These are phyloP conservation scores for Portevinia maculata DNA, from an alignment of 2,888 invertebrate genomes.

Conservation along the genomic window DNA sequence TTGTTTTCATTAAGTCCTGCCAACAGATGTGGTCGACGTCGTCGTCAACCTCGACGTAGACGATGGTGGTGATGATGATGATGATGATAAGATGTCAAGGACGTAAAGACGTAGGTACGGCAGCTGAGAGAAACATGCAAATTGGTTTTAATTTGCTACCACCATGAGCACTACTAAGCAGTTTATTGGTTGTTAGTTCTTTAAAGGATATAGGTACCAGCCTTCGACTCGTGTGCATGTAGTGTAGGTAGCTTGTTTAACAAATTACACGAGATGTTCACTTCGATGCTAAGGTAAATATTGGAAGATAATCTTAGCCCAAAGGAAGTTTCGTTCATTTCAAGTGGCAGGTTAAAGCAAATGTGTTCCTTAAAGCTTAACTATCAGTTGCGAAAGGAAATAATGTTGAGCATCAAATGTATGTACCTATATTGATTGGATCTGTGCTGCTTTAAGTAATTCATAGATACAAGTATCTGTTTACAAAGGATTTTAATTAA, in stretches of 20 bases:
- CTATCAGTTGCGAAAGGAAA: not conserved
- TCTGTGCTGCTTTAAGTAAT: too few relatives aligned
- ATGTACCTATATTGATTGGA: not conserved
- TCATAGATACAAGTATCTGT: too few relatives aligned
- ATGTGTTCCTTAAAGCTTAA: conserved; percentile 38
- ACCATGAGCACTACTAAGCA: not conserved
- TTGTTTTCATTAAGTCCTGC: conserved; percentile 65
- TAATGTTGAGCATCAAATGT: not conserved
- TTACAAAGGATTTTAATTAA: too few relatives aligned
- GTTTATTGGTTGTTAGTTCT: too few relatives aligned
- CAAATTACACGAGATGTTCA: conserved; percentile 54
- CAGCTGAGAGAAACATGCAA: conserved; percentile 40
- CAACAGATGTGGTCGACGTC: conserved; percentile 56
- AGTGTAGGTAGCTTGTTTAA: conserved; percentile 40
- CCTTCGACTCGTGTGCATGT: not conserved
- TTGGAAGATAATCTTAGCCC: conserved; percentile 38
- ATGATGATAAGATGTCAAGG: conserved; percentile 32
- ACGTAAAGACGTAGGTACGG: not conserved
- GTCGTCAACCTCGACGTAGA: conserved; percentile 8
- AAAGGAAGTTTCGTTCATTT: conserved; percentile 22
- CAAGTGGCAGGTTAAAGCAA: conserved; percentile 17
- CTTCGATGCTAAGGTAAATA: conserved; percentile 51
- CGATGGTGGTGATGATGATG: conserved; percentile 21
- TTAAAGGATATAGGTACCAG: not conserved
- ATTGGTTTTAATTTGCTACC: conserved; percentile 43